These are phyloP conservation scores for silkworm (Bombyx mori) DNA, from an alignment of 1,140 invertebrate species.

Conservation along the genomic window ASM3026992v2 NC_085107.1:7914501-7915000, in stretches of 20 bases:
- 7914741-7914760: constrained; percentile 43
- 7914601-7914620: constrained; percentile 16
- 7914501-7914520: constrained; percentile 9
- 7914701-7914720: constrained; percentile 38
- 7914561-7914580: constrained; percentile 15
- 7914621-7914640: constrained; percentile 17
- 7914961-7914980: constrained; percentile 4
- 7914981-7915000: too few relatives aligned
- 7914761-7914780: constrained; percentile 44
- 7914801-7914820: constrained; percentile 26
- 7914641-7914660: constrained; percentile 56
- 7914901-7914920: constrained; percentile 4
- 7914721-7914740: constrained; percentile 47
- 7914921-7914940: constrained; percentile 1
- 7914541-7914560: constrained; percentile 19
- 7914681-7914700: constrained; percentile 57
- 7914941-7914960: constrained; percentile 4
- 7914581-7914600: constrained; percentile 4
- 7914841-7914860: constrained; percentile 12
- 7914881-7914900: neutral
- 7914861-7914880: constrained; percentile 7
- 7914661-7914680: constrained; percentile 57
- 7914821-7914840: constrained; percentile 18
- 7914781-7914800: constrained; percentile 23
- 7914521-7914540: constrained; percentile 22